Evolutionary conservation across 2,113 vertebrate genomes (phyloP).

Genomic region (Pedetes capensis): DNA sequence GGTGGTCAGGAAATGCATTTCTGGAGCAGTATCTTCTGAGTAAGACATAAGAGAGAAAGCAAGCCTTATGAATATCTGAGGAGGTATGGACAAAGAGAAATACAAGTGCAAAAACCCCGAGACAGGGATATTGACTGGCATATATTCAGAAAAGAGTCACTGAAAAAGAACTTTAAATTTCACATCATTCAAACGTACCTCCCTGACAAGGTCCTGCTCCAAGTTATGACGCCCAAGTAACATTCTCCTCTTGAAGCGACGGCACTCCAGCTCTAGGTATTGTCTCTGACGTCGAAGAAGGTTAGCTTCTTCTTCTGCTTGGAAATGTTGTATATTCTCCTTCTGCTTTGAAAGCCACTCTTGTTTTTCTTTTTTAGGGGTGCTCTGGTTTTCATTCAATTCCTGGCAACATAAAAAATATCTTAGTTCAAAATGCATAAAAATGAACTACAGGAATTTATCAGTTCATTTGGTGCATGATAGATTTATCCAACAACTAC

Average conservation of each 20-base stretch:
- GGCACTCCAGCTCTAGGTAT: slow-evolving; percentile 97
- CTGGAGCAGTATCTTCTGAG: not conserved
- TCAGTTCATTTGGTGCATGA: not conserved
- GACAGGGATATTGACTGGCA: not conserved
- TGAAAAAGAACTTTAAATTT: slow-evolving; percentile 5
- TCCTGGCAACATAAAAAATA: slow-evolving; percentile 84
- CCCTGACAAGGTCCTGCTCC: slow-evolving; percentile 95
- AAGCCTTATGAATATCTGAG: not conserved
- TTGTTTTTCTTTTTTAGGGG: slow-evolving; percentile 99
- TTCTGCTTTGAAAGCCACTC: slow-evolving; percentile 99
- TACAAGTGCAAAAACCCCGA: not conserved
- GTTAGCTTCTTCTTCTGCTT: slow-evolving; percentile 98
- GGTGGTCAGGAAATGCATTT: not conserved
- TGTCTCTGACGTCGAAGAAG: slow-evolving; percentile 94
- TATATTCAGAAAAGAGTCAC: not conserved
- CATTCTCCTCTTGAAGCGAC: slow-evolving; percentile 96
- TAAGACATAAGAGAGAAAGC: not conserved
- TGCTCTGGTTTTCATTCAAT: slow-evolving; percentile 98
- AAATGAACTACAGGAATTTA: slow-evolving; percentile 3
- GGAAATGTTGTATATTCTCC: slow-evolving; percentile 98
- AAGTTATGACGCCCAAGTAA: slow-evolving; percentile 96
- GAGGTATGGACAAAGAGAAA: not conserved
- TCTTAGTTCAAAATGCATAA: slow-evolving; percentile 58
- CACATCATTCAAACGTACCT: slow-evolving; percentile 85
- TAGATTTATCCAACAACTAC: slow-evolving; percentile 10